Base-by-base conservation (phyloP, 1,140 invertebrate genomes). In the Metaphire vulgaris region DNA sequence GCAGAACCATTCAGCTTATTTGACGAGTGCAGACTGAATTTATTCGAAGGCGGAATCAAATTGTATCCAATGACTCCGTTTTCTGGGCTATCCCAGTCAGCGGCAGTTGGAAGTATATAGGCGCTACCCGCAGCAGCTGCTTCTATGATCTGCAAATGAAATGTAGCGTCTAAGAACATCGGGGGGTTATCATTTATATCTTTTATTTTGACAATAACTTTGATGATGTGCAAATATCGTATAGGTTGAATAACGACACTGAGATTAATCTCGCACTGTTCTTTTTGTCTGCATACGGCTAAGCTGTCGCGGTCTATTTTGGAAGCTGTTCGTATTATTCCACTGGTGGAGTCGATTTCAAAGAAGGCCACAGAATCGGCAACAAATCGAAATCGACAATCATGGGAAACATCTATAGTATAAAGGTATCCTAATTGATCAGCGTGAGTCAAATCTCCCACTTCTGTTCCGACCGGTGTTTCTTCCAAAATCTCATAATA, bases 21-120 rank as follows among this genome's bases (percentile, higher is more conserved):
- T 1, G 21, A n/a, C 26, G 64, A 1, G 6, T 65, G 32, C 1
- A 74, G 32, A 2, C 31, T 32, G 31, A 74, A 74, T 28, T 76
- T 32, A n/a, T 32, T 71, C 1, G 30, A 26, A 28, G 28, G 2
- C 12, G 92, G 92, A 1, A 96, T 90, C 74, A 99, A 98, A 80
- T 92, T 92, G 85, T 97, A 98, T 30, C 90, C 88, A 81, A 97
- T 93, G 0, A 95, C 96, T 81, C 94, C 94, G 86, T 91, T 96
- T 21, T 90, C 88, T n/a, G 92, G 95, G 69, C 95, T 88, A 88
- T 99, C 97, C 33, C 90, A 87, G 86, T 99, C 97, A 79, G 90
- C 90, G 0, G 96, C 97, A 14, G 69, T 21, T 14, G 99, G 86
- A 21, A 74, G 26, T 2, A 33, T 33, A 67, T 76, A 77, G 31